phyloP scores from a whole-genome alignment of 2,797 vertebrate genomes.

The Euphonia xanthogaster region DNA sequence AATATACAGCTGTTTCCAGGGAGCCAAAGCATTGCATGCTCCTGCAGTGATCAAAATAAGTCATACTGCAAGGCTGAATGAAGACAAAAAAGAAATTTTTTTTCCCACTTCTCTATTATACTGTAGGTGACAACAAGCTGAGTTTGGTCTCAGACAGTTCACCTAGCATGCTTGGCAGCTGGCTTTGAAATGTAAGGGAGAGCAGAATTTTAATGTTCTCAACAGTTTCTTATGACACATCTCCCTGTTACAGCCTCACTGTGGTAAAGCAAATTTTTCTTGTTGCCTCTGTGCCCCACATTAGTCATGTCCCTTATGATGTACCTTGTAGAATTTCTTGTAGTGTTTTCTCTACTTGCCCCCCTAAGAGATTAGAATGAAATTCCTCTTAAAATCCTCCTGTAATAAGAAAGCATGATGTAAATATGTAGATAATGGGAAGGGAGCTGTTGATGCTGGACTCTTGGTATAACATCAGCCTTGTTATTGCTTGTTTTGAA shows the following conservation, averaged over 20 bases:
- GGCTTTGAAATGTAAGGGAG: background rate
- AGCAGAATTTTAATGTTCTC: background rate
- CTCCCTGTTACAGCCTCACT: background rate
- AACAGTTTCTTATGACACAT: background rate
- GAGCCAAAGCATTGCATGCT: background rate
- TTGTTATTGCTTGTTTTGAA: background rate
- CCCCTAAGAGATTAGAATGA: background rate
- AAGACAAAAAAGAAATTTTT: background rate
- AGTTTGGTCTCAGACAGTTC: background rate
- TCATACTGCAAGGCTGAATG: background rate
- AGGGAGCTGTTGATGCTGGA: background rate
- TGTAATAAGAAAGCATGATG: background rate
- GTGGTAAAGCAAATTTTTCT: background rate
- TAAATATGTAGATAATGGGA: background rate
- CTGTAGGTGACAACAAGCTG: background rate
- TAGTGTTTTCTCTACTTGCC: background rate
- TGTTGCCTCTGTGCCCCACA: rapidly evolving
- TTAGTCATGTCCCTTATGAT: background rate
- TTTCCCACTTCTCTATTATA: background rate
- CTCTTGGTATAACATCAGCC: background rate
- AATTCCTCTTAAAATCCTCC: background rate
- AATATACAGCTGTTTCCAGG: background rate
- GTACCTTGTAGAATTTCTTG: background rate
- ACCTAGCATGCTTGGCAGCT: background rate
- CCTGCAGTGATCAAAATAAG: background rate